Base-by-base conservation (phyloP, 2,888 invertebrate genomes). In the Bhutanitis thaidina region DNA sequence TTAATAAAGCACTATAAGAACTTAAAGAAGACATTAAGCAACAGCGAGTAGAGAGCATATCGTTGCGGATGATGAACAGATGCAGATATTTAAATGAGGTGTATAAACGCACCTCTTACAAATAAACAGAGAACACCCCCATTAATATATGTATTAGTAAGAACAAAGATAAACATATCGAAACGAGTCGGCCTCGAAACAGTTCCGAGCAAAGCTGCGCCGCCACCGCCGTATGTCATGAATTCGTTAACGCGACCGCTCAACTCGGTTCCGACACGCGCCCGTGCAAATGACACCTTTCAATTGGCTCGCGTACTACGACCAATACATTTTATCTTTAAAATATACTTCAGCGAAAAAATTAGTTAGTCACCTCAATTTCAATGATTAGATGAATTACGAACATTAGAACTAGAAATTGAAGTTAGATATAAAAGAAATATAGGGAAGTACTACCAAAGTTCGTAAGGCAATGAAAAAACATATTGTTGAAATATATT, bases 181-280 rank as follows among this genome's bases (percentile, higher is more conserved):
- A 43, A 43, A 35, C 4, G 25, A 13, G 43, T 13, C 35, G 27
- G 35, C 36, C 36, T 49, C 32, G 37, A 27, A 49, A 29, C 43
- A 25, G 27, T 44, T 44, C n/a, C 12, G 40, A 40, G 35, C 36
- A 12, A 15, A 15, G 45, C 38, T 27, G 43, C 20, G 35, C 14
- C 36, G 41, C 34, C n/a, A 36, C 27, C 10, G 16, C 20, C 40
- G 36, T 36, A 37, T 45, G 12, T 41, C 36, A 51, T 40, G 41
- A 45, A 46, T 46, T 40, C 29, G 30, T 46, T 36, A 51, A 36
- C 30, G 13, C 41, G 36, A 35, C 14, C 51, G 41, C 14, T 51
- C 39, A 51, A 46, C 40, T 13, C 41, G 39, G 37, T 13, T 7
- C 14, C 20, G 32, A 30, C 29, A 29, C 29, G 14, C 40, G 45